Base-by-base conservation (phyloP, 2,113 vertebrate genomes). In the Protobothrops flavoviridis region DNA sequence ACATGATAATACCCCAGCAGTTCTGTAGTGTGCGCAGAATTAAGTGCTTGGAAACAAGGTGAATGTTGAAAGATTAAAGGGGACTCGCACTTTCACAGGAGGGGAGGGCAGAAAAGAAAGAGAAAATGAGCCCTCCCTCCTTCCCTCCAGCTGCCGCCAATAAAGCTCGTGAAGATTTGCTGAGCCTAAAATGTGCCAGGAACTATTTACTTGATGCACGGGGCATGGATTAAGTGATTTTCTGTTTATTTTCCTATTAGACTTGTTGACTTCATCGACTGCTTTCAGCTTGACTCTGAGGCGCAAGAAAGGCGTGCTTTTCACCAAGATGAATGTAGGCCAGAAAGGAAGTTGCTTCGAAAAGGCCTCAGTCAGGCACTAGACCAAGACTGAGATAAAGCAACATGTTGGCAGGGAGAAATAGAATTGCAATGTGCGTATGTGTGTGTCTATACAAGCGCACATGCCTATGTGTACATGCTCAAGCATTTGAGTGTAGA, bases 201-300 rank as follows among this genome's bases (percentile, higher is more conserved):
- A 96, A 92, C 94, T 97, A 94, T 96, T 96, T 97, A 97, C 96
- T 33, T 61, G 89, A 97, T 92, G 94, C 96, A 94, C 97, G 94
- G 87, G 94, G 86, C 96, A 97, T 96, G 96, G 97, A 97, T 96
- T 94, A 97, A 97, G 92, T 94, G 93, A 92, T 87, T 90, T 91
- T 96, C 96, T 98, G 97, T 97, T 98, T 98, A 97, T 98, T 98
- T 97, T 97, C 93, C 90, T 96, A 89, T 97, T 97, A 90, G 29
- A 86, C 95, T 97, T 96, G 95, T 97, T 97, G 97, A 97, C 95
- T 98, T 97, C 95, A 97, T 93, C 94, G 96, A 95, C 95, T 87
- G 95, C 94, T 95, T 90, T 94, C 89, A 50, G 96, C 92, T 94
- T 56, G 5, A 69, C 96, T 97, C 94, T 91, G 90, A 96, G 95